Conservation (phyloP, 2,888 invertebrate species). For the Macrosoma leucophasiata region DNA sequence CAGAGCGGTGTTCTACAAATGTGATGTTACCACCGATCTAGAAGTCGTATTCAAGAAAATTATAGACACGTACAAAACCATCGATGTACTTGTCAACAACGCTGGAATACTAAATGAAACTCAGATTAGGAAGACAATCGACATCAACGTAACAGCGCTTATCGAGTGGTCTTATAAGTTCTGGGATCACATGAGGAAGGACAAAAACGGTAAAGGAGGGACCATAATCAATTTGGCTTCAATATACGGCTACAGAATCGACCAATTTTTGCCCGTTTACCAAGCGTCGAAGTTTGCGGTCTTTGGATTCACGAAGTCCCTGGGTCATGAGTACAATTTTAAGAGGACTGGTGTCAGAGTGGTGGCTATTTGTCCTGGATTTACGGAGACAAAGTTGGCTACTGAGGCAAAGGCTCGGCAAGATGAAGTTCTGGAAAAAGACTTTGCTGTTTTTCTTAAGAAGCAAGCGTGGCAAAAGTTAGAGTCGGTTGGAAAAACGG, state of each 20-base stretch:
- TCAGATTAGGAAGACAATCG: slow-evolving; percentile 35
- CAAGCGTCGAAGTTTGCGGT: slow-evolving; percentile 77
- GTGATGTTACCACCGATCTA: slow-evolving; percentile 63
- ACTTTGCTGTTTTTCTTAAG: slow-evolving; percentile 29
- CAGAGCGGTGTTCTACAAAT: slow-evolving; percentile 53
- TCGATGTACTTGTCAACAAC: slow-evolving; percentile 62
- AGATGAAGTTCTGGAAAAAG: slow-evolving; percentile 23
- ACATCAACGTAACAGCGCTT: slow-evolving; percentile 48
- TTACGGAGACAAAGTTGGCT: slow-evolving; percentile 53
- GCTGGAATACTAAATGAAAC: slow-evolving; percentile 50
- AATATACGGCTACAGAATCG: slow-evolving; percentile 69
- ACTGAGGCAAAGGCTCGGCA: slow-evolving; percentile 21
- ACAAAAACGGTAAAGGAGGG: slow-evolving; percentile 75
- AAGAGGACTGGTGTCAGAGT: slow-evolving; percentile 67
- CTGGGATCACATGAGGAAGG: slow-evolving; percentile 74
- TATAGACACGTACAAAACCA: slow-evolving; percentile 39
- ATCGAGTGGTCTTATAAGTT: slow-evolving; percentile 66
- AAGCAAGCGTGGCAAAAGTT: slow-evolving; percentile 38
- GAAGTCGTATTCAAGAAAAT: slow-evolving; percentile 47
- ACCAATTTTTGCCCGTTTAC: slow-evolving; percentile 73
- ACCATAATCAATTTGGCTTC: slow-evolving; percentile 80
- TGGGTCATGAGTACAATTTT: slow-evolving; percentile 58
- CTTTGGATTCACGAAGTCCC: slow-evolving; percentile 55
- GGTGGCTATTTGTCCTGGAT: slow-evolving; percentile 71
- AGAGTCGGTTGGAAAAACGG: slow-evolving; percentile 40